phyloP scores from a whole-genome alignment of 2,113 vertebrate genomes.

The Dinomys branickii region DNA sequence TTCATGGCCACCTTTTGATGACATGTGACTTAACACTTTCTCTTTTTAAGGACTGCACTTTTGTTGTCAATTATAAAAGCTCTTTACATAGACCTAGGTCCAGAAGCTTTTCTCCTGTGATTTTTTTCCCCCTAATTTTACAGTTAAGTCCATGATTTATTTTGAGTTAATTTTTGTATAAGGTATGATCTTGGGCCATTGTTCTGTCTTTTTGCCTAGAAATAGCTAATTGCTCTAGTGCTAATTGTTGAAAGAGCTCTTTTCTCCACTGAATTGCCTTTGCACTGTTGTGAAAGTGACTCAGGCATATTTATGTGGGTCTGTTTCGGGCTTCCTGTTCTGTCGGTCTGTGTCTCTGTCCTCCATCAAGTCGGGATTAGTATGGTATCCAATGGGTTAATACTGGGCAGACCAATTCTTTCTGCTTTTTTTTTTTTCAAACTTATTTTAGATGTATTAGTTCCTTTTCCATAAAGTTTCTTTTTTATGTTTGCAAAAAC shows the following conservation, averaged over 20 bases:
- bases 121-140: not conserved
- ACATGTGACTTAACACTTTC: not conserved
- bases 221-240: not conserved
- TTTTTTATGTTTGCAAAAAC: not conserved
- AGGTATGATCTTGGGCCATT: not conserved
- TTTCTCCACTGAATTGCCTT: not conserved
- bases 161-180: conserved; percentile 20
- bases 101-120: not conserved
- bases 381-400: not conserved
- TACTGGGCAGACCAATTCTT: not conserved
- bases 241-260: not conserved
- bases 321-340: not conserved
- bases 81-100: not conserved
- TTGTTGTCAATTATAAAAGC: not conserved
- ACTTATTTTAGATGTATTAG: not conserved
- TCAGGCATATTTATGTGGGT: not conserved
- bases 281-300: not conserved
- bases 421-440: not conserved
- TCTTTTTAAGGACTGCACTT: not conserved
- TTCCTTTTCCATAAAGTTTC: not conserved
- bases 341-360: not conserved
- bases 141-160: not conserved
- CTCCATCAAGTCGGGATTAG: not conserved
- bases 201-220: not conserved
- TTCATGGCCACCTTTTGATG: not conserved